Conservation (phyloP, 2,797 vertebrate species). For the Acanthurus lineatus region DNA sequence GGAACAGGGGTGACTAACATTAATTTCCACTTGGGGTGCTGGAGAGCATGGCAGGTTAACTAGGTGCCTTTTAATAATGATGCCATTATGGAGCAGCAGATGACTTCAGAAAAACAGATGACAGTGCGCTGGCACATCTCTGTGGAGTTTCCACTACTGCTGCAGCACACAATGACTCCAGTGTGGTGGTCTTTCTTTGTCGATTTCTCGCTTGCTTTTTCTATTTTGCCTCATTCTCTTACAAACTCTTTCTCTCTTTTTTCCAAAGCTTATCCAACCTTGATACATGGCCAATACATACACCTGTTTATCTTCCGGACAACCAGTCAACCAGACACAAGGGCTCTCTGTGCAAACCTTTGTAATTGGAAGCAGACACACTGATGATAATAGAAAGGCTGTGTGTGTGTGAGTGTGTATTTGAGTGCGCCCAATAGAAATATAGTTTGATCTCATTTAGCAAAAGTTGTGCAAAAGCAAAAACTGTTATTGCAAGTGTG, state of each 20-base stretch:
- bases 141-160: conserved; percentile 66
- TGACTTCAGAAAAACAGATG: conserved; percentile 80
- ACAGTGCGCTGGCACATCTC: conserved; percentile 70
- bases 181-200: conserved; percentile 57
- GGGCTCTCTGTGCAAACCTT: conserved; percentile 68
- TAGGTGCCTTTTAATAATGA: conserved; percentile 83
- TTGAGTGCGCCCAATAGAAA: conserved; percentile 1
- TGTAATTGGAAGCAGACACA: conserved; percentile 80
- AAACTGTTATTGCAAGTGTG: conserved; percentile 36
- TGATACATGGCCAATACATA: conserved; percentile 77
- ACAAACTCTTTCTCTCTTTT: not conserved
- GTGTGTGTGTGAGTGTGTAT: conserved; percentile 5
- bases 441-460: conserved; percentile 30
- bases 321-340: conserved; percentile 75
- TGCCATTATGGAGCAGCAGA: conserved; percentile 77
- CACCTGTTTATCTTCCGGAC: conserved; percentile 82
- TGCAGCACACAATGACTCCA: conserved; percentile 54
- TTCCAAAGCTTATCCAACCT: conserved; percentile 72
- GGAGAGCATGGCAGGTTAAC: conserved; percentile 80
- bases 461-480: conserved; percentile 24
- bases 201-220: conserved; percentile 42
- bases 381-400: conserved; percentile 68
- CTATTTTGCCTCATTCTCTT: conserved; percentile 2
- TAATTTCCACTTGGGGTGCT: conserved; percentile 80
- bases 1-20: conserved; percentile 71